Conservation (phyloP, 2,113 vertebrate species). For the Alethe castanea region DNA sequence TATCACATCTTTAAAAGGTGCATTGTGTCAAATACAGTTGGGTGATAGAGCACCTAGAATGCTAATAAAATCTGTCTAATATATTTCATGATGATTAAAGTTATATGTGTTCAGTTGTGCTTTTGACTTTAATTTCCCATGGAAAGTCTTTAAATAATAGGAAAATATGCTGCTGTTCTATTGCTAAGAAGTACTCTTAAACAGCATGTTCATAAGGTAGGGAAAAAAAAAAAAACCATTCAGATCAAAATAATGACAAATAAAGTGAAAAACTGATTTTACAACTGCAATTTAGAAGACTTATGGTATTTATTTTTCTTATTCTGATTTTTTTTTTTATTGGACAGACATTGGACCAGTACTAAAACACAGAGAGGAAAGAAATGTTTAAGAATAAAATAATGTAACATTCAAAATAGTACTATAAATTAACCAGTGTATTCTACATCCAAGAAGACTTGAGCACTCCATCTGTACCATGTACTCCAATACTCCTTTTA, state of each 20-base stretch:
- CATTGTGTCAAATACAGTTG: not conserved
- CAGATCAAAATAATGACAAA: not conserved
- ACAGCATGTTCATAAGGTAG: not conserved
- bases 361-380: not conserved
- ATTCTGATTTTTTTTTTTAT: not conserved
- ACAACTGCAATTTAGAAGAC: not conserved
- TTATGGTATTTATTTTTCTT: not conserved
- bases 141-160: not conserved
- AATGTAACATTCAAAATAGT: not conserved
- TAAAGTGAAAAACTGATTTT: not conserved
- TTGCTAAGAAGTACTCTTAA: not conserved
- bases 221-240: constrained; percentile 35
- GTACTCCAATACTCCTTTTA: not conserved
- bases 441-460: not conserved
- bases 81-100: not conserved
- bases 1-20: not conserved
- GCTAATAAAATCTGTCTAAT: not conserved
- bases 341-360: not conserved
- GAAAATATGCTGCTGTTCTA: not conserved
- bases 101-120: not conserved
- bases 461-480: not conserved
- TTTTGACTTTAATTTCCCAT: not conserved
- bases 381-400: not conserved
- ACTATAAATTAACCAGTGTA: not conserved
- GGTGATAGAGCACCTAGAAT: not conserved